phyloP scores from a whole-genome alignment of 1,140 invertebrate genomes.

The Hyles euphorbiae region DNA sequence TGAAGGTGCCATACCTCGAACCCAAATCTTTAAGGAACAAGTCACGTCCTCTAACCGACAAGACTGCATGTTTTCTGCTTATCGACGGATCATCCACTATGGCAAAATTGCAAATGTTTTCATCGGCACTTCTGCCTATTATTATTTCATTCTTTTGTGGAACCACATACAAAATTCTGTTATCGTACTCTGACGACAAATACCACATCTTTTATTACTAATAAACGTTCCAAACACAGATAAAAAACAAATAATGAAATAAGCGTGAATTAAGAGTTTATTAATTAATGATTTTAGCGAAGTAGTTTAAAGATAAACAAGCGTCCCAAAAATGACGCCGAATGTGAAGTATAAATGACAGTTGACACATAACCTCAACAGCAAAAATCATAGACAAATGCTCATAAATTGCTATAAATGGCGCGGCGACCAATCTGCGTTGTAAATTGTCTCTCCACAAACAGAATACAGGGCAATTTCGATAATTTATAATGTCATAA shows the following conservation, averaged over 20 bases:
- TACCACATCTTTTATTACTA: constrained; percentile 47
- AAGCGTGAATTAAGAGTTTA: too few relatives aligned
- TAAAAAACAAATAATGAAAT: not conserved
- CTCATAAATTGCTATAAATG: too few relatives aligned
- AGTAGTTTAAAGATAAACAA: too few relatives aligned
- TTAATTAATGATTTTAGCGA: too few relatives aligned
- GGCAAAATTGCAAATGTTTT: constrained; percentile 55
- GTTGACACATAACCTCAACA: too few relatives aligned
- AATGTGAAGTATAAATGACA: too few relatives aligned
- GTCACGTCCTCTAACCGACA: constrained; percentile 38
- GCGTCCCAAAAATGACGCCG: too few relatives aligned
- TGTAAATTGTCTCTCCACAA: too few relatives aligned
- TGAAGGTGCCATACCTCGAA: constrained; percentile 76
- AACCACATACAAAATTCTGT: constrained; percentile 49
- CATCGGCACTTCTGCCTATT: constrained; percentile 51
- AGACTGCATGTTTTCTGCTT: constrained; percentile 74
- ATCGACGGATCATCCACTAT: constrained; percentile 74
- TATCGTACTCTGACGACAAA: constrained; percentile 46
- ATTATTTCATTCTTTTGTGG: constrained; percentile 34
- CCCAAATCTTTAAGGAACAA: constrained; percentile 66
- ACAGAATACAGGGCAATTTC: too few relatives aligned
- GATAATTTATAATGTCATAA: too few relatives aligned
- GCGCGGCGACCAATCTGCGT: too few relatives aligned
- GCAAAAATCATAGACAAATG: too few relatives aligned
- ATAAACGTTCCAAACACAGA: not conserved